Base-by-base conservation (phyloP, 2,113 vertebrate species). In the Strigops habroptila region DNA sequence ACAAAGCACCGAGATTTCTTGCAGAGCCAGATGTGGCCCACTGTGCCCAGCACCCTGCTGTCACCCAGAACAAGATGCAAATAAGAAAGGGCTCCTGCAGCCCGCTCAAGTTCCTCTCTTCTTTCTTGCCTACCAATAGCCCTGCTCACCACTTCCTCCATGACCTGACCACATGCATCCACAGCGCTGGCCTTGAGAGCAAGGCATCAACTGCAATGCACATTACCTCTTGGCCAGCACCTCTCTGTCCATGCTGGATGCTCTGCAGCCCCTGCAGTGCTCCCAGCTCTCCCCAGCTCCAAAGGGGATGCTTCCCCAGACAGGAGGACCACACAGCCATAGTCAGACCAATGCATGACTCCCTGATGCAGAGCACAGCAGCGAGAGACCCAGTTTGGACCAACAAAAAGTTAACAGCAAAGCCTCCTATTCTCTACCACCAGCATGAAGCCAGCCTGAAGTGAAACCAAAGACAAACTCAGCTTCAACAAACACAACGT, bases 381-480 rank as follows among this genome's bases (percentile, higher is more conserved):
- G 44, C 0, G 0, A 69, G 23, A 90, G 12, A 69, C 31, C 12
- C 75, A 65, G 21, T 22, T 37, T 53, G 55, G 60, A 74, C 30
- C 62, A 52, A 62, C 9, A 21, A 60, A 69, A 74, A 41, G 3
- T 4, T 22, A 22, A 63, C 9, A 31, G 43, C 35, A 91, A 91
- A 94, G 28, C 28, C 65, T 68, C 24, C 22, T 35, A 67, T 88
- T 51, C 76, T 77, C n/a, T n/a, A 71, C 82, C 5, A 1, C 53
- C 31, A 44, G 51, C 69, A 62, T 0, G 1, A 91, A 88, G 49
- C 57, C 75, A 73, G 49, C 10, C 39, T 14, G 18, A 39, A 55
- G 25, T 9, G 48, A 95, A 88, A 77, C 22, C 23, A n/a, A 93
- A 92, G 46, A 83, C 68, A 60, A 84, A 51, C 43, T 93, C 12